Conservation (phyloP, 2,113 vertebrate genomes). For the Uria aalge region DNA sequence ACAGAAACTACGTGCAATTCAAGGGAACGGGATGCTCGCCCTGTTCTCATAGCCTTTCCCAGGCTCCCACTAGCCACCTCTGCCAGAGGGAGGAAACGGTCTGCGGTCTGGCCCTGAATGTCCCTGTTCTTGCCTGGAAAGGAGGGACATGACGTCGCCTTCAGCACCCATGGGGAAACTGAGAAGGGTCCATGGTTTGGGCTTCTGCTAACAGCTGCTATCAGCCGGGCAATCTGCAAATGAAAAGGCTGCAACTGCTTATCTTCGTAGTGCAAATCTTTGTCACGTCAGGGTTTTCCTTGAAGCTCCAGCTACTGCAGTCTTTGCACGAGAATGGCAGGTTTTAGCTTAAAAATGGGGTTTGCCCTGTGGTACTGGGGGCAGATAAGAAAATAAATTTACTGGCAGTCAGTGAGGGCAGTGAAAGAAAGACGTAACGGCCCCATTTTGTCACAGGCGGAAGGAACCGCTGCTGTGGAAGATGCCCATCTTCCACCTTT, state of each 20-base stretch:
- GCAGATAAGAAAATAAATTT: not conserved
- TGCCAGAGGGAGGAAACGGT: not conserved
- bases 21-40: not conserved
- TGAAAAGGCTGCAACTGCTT: conserved; percentile 1
- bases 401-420: not conserved
- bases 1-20: rapidly evolving
- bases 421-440: rapidly evolving
- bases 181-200: not conserved
- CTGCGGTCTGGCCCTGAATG: not conserved
- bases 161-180: not conserved
- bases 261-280: not conserved
- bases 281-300: conserved; percentile 37
- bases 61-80: not conserved
- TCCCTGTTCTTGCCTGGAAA: not conserved
- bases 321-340: conserved; percentile 32
- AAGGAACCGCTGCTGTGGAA: not conserved
- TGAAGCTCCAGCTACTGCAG: not conserved
- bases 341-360: not conserved
- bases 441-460: not conserved
- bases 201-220: conserved; percentile 19
- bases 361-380: not conserved
- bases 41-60: not conserved
- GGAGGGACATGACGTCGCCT: not conserved
- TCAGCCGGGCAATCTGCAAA: conserved; percentile 25
- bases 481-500: not conserved